Percentiles rank a stretch among this genome's conserved stretches.
Conservation (phyloP, 2,797 vertebrate species). For the Pempheris klunzingeri region DNA sequence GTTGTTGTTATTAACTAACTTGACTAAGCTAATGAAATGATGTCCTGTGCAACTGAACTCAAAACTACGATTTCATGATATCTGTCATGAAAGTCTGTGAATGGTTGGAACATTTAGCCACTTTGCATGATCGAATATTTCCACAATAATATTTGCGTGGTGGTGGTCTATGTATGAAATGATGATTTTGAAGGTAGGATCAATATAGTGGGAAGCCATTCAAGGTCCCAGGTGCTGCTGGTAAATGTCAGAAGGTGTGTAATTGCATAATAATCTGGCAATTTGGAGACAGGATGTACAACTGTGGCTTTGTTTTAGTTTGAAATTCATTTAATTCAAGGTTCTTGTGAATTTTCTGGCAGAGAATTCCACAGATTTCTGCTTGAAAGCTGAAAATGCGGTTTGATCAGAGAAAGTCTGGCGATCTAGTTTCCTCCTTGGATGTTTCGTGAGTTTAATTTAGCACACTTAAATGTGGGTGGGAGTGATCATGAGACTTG, state of each 20-base stretch:
- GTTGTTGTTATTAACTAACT: neutral
- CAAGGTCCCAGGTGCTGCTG: neutral
- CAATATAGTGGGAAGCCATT: neutral
- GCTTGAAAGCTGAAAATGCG: neutral
- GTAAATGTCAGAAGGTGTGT: neutral
- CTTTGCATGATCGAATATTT: neutral
- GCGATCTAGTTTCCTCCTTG: too few relatives aligned
- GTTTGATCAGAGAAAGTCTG: neutral
- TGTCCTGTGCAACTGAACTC: neutral
- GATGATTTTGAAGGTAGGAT: neutral
- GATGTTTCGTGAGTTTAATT: conserved; percentile 1
- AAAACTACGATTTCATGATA: neutral
- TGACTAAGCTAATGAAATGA: neutral
- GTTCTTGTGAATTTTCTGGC: neutral
- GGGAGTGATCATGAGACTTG: neutral
- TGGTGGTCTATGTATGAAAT: neutral
- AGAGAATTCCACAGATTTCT: neutral
- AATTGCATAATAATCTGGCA: neutral
- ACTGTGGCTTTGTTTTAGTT: conserved; percentile 11
- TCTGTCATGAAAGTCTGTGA: neutral
- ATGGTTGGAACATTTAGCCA: neutral
- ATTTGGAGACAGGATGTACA: neutral
- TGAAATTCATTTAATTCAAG: neutral
- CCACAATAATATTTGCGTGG: neutral
- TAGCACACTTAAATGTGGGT: neutral